These are phyloP conservation scores for Dione vanillae DNA, from an alignment of 2,888 invertebrate genomes.

Conservation along the genomic window DNA sequence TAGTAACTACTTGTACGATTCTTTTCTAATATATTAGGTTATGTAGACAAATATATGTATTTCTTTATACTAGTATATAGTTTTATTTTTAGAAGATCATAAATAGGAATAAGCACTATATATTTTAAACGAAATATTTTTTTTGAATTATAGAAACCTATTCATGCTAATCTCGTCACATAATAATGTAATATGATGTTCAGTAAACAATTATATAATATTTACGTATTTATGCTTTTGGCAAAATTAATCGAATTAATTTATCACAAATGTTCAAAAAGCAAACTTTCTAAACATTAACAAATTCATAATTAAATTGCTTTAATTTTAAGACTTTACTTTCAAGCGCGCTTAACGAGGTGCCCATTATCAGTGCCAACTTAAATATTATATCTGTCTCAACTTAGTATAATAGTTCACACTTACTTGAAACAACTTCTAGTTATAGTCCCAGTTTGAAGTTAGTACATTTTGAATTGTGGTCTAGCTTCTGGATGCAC, in stretches of 20 bases:
- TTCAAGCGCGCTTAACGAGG: not conserved
- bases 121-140: too few species aligned
- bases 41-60: too few species aligned
- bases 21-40: not conserved
- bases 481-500: slow-evolving; percentile 11
- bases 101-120: too few species aligned
- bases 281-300: not conserved
- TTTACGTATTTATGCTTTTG: too few species aligned
- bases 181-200: too few species aligned
- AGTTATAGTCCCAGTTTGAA: slow-evolving; percentile 16
- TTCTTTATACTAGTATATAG: too few species aligned
- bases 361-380: slow-evolving; percentile 10
- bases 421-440: slow-evolving; percentile 26
- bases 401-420: slow-evolving; percentile 14
- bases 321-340: not conserved
- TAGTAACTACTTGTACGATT: not conserved
- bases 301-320: not conserved
- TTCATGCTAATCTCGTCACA: too few species aligned
- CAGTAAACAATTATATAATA: too few species aligned
- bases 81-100: too few species aligned
- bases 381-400: slow-evolving; percentile 14
- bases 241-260: too few species aligned
- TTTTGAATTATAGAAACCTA: too few species aligned
- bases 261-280: not conserved
- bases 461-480: slow-evolving; percentile 32